These are phyloP conservation scores for Pyrgus malvae DNA, from an alignment of 2,888 invertebrate species.

Conservation along the genomic window DNA sequence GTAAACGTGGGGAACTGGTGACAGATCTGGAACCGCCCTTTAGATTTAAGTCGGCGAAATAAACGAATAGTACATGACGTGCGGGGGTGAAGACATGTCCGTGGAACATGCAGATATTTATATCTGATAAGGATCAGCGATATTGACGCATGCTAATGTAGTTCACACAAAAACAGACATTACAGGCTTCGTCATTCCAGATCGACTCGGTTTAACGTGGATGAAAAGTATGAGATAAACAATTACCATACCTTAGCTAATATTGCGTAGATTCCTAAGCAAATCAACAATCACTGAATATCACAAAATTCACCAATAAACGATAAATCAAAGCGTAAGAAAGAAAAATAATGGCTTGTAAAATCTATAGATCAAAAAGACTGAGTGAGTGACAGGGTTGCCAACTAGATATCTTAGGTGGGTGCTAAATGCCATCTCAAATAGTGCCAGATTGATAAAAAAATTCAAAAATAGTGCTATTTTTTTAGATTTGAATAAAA, in stretches of 20 bases:
- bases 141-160: conserved; percentile 42
- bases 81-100: conserved; percentile 14
- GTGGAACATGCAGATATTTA: conserved; percentile 43
- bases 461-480: too few species aligned
- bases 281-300: conserved; percentile 36
- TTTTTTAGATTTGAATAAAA: too few species aligned
- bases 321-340: conserved; percentile 23
- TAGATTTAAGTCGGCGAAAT: conserved; percentile 5
- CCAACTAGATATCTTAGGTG: too few species aligned
- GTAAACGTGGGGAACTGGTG: too few species aligned
- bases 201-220: conserved; percentile 40
- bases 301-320: conserved; percentile 33
- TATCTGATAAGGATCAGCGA: conserved; percentile 41
- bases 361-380: conserved; percentile 64
- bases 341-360: conserved; percentile 41
- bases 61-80: not conserved
- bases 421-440: too few species aligned
- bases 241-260: conserved; percentile 36
- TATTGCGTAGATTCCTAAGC: conserved; percentile 29
- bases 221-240: conserved; percentile 18
- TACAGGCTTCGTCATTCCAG: conserved; percentile 61
- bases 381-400: too few species aligned
- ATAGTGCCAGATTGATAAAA: too few species aligned
- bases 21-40: conserved; percentile 45
- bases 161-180: conserved; percentile 48